phyloP scores from a whole-genome alignment of 2,113 vertebrate species.

The Microcebus ravelobensis region DNA sequence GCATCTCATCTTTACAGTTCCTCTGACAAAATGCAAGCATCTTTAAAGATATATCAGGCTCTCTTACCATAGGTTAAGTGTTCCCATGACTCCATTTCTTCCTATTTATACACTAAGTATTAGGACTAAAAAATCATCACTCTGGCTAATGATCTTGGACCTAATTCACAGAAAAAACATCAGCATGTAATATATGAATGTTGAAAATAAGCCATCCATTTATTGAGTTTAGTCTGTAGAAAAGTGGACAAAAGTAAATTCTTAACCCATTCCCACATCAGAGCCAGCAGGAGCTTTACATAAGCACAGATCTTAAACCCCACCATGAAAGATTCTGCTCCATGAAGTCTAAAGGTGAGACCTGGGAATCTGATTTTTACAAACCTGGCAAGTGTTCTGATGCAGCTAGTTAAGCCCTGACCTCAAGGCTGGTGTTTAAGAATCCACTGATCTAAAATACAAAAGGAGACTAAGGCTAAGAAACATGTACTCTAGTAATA shows the following conservation, averaged over 20 bases:
- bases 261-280: neutral
- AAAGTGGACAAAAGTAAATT: slow-evolving; percentile 2
- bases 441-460: neutral
- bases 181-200: neutral
- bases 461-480: slow-evolving; percentile 15
- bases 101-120: slow-evolving; percentile 8
- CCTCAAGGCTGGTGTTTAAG: neutral
- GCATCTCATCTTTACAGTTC: neutral
- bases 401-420: neutral
- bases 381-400: neutral
- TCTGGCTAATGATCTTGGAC: neutral
- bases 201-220: neutral
- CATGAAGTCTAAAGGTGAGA: neutral
- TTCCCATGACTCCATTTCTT: neutral
- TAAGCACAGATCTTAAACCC: neutral
- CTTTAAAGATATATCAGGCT: neutral
- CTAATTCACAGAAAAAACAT: neutral
- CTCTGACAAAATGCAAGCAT: neutral
- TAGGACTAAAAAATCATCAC: slow-evolving; percentile 26
- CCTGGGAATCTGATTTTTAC: neutral
- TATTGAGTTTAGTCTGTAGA: neutral
- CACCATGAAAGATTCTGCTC: neutral
- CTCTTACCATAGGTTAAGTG: neutral
- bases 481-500: neutral
- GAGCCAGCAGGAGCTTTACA: neutral